Evolutionary conservation across 2,888 invertebrate genomes (phyloP).

Genomic region (Operophtera brumata): DNA sequence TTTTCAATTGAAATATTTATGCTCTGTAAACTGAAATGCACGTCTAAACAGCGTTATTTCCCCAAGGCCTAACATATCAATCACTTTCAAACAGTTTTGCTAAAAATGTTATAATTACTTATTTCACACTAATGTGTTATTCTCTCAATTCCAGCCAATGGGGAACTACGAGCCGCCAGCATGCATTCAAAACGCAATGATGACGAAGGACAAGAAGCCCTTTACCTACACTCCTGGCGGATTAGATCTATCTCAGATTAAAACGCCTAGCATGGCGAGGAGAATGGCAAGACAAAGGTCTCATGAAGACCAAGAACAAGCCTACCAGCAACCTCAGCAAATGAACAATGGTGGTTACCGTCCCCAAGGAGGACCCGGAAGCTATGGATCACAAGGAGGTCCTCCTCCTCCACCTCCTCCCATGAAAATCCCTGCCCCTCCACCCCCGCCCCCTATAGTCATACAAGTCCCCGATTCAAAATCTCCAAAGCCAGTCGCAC

Average conservation of each 20-base stretch:
- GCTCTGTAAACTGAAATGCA: constrained; percentile 12
- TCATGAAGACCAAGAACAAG: constrained; percentile 79
- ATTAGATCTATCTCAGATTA: constrained; percentile 93
- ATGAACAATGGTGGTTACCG: constrained; percentile 53
- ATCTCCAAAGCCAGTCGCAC: constrained; percentile 76
- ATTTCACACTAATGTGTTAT: constrained; percentile 18
- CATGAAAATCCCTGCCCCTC: constrained; percentile 69
- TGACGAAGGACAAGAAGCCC: constrained; percentile 97
- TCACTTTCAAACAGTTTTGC: constrained; percentile 19
- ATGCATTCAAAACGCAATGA: constrained; percentile 95
- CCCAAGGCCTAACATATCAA: constrained; percentile 12
- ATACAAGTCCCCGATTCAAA: constrained; percentile 71
- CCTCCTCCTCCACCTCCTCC: constrained; percentile 72
- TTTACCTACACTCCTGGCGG: constrained; percentile 98
- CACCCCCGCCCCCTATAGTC: constrained; percentile 82
- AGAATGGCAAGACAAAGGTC: constrained; percentile 84
- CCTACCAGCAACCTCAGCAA: constrained; percentile 47
- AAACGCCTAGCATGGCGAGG: constrained; percentile 93
- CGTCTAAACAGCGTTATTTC: constrained; percentile 20
- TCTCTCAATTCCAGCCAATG: constrained; percentile 67
- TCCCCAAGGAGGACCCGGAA: constrained; percentile 43
- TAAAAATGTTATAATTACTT: constrained; percentile 12
- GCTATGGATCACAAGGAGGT: constrained; percentile 39
- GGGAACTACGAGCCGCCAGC: constrained; percentile 87
- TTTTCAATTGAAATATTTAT: constrained; percentile 7